phyloP scores from a whole-genome alignment of 2,113 vertebrate species.

The Heterochromis multidens region DNA sequence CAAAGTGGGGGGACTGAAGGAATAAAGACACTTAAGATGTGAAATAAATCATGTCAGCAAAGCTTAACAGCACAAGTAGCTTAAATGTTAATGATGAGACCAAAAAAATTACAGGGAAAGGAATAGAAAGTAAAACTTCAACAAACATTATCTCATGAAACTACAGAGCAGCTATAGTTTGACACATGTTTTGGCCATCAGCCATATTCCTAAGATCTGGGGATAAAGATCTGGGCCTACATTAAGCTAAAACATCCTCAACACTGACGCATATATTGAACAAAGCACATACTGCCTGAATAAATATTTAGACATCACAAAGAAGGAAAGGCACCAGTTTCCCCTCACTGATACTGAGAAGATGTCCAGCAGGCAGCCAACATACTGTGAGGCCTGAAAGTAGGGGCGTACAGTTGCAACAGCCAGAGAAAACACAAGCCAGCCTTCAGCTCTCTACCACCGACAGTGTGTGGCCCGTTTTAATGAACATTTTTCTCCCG shows the following conservation, averaged over 20 bases:
- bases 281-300: conserved; percentile 20
- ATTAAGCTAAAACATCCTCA: neutral
- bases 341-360: conserved; percentile 21
- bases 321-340: conserved; percentile 20
- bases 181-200: neutral
- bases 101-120: neutral
- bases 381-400: conserved; percentile 58
- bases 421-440: conserved; percentile 65
- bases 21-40: conserved; percentile 53
- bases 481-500: conserved; percentile 61
- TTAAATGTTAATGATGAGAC: neutral
- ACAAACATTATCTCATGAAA: neutral
- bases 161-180: neutral
- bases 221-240: neutral
- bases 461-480: conserved; percentile 50
- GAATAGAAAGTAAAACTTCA: neutral
- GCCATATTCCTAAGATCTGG: neutral
- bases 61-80: neutral
- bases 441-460: conserved; percentile 18
- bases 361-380: conserved; percentile 15
- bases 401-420: conserved; percentile 24
- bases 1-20: conserved; percentile 47
- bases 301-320: conserved; percentile 50
- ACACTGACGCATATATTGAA: neutral
- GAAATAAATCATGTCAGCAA: conserved; percentile 10